Base-by-base conservation (phyloP, 2,113 vertebrate species). In the Ginglymostoma cirratum region DNA sequence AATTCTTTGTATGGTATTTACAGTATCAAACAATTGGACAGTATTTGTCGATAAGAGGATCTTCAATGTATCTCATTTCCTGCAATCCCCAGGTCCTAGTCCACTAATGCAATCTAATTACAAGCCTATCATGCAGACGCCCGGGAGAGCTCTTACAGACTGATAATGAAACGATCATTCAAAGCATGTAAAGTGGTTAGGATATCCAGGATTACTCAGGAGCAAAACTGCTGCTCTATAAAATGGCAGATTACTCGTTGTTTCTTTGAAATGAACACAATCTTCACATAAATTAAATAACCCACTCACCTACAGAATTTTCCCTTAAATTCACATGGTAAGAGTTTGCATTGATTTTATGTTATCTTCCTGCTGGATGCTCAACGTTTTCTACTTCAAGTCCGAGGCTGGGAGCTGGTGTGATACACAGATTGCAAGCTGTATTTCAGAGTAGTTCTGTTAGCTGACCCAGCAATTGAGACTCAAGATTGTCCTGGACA, bases 131-230 rank as follows among this genome's bases (percentile, higher is more conserved):
- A 92, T 19, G n/a, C 15, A 92, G 89, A 92, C 38, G 52, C 87
- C 52, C 87, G 65, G 80, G 87, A 92, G 87, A 92, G 30, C 87
- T 55, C 61, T 93, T 66, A 93, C 38, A 21, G 61, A 93, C 55
- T 93, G 61, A 42, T 38, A 93, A 93, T 66, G 89, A 92, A 92
- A 66, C 61, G 89, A 92, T 92, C 30, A 66, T 92, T 92, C 34
- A 38, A 92, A 66, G 61, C 61, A 66, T 66, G n/a, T 83, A 34
- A 92, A n/a, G 61, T 66, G 38, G 89, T 66, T 38, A 6, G 34
- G 65, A 65, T 92, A 5, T 61, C 34, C 55, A 92, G 19, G 34
- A 93, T 67, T 93, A 93, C 34, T 93, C 38, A 6, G 19, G 65
- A 67, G 61, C 66, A 93, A 66, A 48, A 48, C n/a, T 66, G 89